A percentile compares a stretch with the other conserved stretches of the same genome.
These are phyloP conservation scores for Timema cristinae DNA, from an alignment of 2,888 invertebrate genomes.

Conservation along the genomic window DNA sequence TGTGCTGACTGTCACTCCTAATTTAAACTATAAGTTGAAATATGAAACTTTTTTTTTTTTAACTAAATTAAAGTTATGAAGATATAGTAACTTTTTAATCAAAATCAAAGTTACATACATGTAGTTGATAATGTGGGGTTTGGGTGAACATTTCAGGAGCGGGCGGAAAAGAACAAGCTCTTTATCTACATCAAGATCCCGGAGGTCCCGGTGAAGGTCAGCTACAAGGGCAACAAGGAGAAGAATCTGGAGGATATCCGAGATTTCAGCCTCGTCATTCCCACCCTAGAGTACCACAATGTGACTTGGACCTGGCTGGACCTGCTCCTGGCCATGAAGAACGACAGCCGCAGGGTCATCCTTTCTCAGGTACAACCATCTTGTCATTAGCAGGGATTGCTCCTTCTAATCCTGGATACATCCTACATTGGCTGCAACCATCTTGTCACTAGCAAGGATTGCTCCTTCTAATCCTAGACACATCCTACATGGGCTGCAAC, in stretches of 20 bases:
- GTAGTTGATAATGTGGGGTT: too few species aligned
- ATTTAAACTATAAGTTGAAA: too few species aligned
- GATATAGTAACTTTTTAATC: too few species aligned
- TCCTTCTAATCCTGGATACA: slow-evolving; percentile 31
- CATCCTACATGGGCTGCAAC: too few species aligned
- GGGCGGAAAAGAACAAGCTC: slow-evolving; percentile 96
- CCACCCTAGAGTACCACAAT: slow-evolving; percentile 97
- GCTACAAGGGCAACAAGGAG: slow-evolving; percentile 96
- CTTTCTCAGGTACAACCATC: slow-evolving; percentile 63
- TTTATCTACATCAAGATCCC: slow-evolving; percentile 99
- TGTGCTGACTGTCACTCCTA: too few species aligned
- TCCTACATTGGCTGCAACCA: too few species aligned
- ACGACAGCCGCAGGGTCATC: slow-evolving; percentile 82
- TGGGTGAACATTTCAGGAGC: slow-evolving; percentile 58
- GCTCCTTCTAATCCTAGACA: too few species aligned
- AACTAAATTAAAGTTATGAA: too few species aligned
- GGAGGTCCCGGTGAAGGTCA: slow-evolving; percentile 90
- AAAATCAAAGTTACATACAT: too few species aligned
- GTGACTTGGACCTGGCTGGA: slow-evolving; percentile 99
- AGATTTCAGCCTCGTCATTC: slow-evolving; percentile 89
- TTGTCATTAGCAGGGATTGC: background rate
- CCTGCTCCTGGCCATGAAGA: slow-evolving; percentile 90
- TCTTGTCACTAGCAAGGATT: background rate
- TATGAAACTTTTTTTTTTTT: too few species aligned
- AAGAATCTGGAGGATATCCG: slow-evolving; percentile 96